Percentiles rank a stretch among this genome's conserved stretches.
These are phyloP conservation scores for Trichogramma pretiosum DNA, from an alignment of 1,140 invertebrate species.

Conservation along the genomic window DNA sequence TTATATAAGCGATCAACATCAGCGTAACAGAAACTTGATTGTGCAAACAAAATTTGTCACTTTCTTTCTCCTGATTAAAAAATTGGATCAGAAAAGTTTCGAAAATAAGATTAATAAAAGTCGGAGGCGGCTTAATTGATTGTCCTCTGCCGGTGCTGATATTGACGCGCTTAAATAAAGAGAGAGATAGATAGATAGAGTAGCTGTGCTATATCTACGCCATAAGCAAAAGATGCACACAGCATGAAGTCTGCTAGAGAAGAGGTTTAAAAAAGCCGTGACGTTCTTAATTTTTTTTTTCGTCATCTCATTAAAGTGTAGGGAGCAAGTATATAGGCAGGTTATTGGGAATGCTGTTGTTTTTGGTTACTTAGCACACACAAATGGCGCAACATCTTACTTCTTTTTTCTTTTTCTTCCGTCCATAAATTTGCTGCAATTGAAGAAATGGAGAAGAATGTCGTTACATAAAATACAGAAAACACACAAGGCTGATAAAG, in stretches of 20 bases:
- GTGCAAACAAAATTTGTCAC: too few relatives aligned
- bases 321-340: background rate
- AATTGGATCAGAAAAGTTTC: too few relatives aligned
- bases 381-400: constrained; percentile 61
- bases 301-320: background rate
- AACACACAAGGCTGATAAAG: constrained; percentile 29
- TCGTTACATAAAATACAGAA: constrained; percentile 46
- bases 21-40: too few relatives aligned
- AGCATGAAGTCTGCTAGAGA: constrained; percentile 14
- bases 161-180: too few relatives aligned
- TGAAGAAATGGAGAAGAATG: constrained; percentile 48
- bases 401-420: constrained; percentile 94
- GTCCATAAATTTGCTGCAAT: constrained; percentile 81
- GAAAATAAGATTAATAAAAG: too few relatives aligned
- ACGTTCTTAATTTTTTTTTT: constrained; percentile 8
- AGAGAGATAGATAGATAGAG: constrained; percentile 2
- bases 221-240: constrained; percentile 12
- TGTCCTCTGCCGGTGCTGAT: too few relatives aligned
- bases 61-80: too few relatives aligned
- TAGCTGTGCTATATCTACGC: too few relatives aligned
- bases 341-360: too few relatives aligned
- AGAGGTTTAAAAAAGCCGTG: constrained; percentile 13
- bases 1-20: too few relatives aligned
- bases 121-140: too few relatives aligned
- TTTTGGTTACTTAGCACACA: constrained; percentile 25